Percentiles rank a stretch among this genome's conserved stretches.
Conservation (phyloP, 2,113 vertebrate genomes). For the Chamaea fasciata region DNA sequence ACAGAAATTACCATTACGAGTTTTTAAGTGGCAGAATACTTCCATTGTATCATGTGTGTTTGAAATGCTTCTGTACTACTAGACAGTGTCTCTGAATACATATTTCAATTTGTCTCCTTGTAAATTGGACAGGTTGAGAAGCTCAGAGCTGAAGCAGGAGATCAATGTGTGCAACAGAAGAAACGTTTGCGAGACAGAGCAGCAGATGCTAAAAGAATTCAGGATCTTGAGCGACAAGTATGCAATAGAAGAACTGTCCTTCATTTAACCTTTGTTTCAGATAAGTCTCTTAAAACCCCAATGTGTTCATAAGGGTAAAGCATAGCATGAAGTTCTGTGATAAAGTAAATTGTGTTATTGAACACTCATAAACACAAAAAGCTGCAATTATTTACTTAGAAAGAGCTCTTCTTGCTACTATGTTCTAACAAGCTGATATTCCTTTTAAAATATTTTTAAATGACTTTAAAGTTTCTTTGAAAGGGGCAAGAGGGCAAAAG, state of each 20-base stretch:
- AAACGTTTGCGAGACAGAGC: conserved; percentile 76
- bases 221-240: conserved; percentile 89
- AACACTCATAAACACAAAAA: not conserved
- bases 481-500: not conserved
- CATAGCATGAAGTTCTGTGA: not conserved
- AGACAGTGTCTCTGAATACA: not conserved
- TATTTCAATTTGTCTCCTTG: not conserved
- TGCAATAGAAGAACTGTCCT: not conserved
- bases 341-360: not conserved
- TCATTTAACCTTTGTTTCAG: not conserved
- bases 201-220: conserved; percentile 82
- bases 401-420: not conserved
- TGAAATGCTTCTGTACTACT: not conserved
- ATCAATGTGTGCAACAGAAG: conserved; percentile 73
- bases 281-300: not conserved
- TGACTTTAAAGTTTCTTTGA: not conserved
- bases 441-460: not conserved
- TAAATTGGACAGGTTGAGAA: conserved; percentile 78
- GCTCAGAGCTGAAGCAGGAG: conserved; percentile 77
- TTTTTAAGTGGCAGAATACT: not conserved
- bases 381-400: not conserved
- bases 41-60: not conserved
- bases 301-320: not conserved
- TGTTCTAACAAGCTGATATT: not conserved
- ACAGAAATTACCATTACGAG: not conserved